These are phyloP conservation scores for Sarcophilus harrisii DNA, from an alignment of 2,797 vertebrate genomes.

Conservation along the genomic window DNA sequence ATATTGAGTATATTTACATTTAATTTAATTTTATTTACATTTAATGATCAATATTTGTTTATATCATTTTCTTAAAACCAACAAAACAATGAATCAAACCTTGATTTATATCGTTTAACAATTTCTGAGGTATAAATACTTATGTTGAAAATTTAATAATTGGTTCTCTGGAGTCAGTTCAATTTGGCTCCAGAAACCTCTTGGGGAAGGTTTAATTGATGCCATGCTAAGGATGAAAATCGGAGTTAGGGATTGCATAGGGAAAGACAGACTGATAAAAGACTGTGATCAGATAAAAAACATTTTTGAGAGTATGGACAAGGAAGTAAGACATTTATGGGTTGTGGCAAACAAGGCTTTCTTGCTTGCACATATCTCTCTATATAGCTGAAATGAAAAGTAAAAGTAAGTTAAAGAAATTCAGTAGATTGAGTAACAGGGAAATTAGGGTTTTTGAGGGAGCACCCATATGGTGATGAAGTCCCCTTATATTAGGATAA, in stretches of 20 bases:
- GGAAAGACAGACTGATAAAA: not conserved
- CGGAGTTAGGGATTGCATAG: not conserved
- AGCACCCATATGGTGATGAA: not conserved
- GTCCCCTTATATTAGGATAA: not conserved
- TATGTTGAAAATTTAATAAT: not conserved
- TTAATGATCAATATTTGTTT: not conserved
- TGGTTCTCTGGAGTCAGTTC: not conserved
- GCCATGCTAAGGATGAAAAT: not conserved
- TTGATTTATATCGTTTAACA: not conserved
- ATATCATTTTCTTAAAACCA: not conserved
- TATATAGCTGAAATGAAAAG: not conserved
- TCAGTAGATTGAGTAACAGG: not conserved
- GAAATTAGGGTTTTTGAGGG: not conserved
- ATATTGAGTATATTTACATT: not conserved
- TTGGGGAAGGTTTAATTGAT: not conserved
- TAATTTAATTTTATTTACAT: not conserved
- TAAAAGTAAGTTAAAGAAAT: not conserved
- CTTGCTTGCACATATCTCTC: not conserved
- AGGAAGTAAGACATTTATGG: not conserved
- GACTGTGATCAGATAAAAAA: not conserved
- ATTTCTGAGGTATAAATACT: not conserved
- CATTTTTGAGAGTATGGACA: not conserved
- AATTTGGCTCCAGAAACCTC: not conserved
- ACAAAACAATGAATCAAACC: not conserved
- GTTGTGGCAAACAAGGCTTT: not conserved